Evolutionary conservation across 2,113 vertebrate genomes (phyloP).

Genomic region (Spilogale gracilis): DNA sequence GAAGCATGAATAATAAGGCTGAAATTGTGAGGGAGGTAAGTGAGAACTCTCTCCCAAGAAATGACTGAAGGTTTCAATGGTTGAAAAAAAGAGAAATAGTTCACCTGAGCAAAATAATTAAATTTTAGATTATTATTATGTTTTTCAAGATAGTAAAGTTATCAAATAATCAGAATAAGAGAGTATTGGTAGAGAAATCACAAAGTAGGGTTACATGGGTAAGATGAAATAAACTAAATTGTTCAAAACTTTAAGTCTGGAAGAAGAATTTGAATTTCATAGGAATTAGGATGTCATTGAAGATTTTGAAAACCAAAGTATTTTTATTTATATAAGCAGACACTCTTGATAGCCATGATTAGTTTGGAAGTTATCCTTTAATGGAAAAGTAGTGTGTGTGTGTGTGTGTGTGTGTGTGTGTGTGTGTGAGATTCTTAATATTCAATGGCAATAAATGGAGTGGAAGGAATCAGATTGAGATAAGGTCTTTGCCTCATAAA

Average conservation of each 20-base stretch:
- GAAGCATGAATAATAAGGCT: neutral
- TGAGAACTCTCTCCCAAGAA: neutral
- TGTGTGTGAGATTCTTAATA: neutral
- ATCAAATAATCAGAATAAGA: neutral
- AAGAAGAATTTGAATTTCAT: neutral
- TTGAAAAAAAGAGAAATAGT: neutral
- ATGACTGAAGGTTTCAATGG: neutral
- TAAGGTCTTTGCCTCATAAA: neutral
- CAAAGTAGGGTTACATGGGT: neutral
- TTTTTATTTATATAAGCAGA: neutral
- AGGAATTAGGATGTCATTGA: neutral
- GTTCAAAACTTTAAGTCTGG: neutral
- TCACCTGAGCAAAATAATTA: neutral
- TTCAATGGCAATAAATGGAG: neutral
- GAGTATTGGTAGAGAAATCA: neutral
- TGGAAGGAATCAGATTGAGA: neutral
- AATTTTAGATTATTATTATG: neutral
- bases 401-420: neutral
- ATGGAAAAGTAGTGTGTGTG: neutral
- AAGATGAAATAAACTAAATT: neutral
- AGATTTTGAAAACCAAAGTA: neutral
- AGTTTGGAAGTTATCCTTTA: neutral
- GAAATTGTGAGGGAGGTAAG: neutral
- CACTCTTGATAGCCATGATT: neutral
- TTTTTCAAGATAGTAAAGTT: neutral